Percentiles rank a stretch among this genome's conserved stretches.
Conservation (phyloP, 2,888 invertebrate species). For the Drosophila seclusa region DNA sequence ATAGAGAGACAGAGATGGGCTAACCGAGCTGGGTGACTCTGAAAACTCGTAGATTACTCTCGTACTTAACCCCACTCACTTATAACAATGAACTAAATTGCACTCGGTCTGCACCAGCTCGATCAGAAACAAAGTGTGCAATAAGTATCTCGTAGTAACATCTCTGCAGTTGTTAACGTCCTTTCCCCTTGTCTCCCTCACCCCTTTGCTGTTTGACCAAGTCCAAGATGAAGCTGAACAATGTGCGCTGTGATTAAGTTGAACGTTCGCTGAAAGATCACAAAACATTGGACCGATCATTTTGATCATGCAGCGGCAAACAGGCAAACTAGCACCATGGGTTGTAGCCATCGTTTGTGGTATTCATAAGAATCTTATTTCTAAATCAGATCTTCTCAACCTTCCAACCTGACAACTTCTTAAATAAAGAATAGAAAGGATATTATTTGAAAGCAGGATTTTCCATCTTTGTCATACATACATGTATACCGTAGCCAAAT, state of each 20-base stretch:
- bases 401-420: neutral
- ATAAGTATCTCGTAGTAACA: conserved; percentile 65
- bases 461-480: neutral
- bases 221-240: conserved; percentile 48
- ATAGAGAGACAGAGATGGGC: neutral
- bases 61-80: conserved; percentile 81
- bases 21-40: conserved; percentile 2
- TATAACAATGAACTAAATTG: conserved; percentile 83
- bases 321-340: conserved; percentile 24
- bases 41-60: conserved; percentile 65
- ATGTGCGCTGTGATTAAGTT: conserved; percentile 77
- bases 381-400: neutral
- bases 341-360: conserved; percentile 14
- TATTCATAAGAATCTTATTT: neutral
- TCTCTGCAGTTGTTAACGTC: conserved; percentile 69
- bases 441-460: neutral
- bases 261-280: conserved; percentile 77
- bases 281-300: conserved; percentile 75
- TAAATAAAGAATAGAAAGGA: neutral
- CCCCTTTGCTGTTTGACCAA: neutral
- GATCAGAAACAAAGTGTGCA: conserved; percentile 74
- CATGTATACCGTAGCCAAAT: no score
- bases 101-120: conserved; percentile 53
- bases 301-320: conserved; percentile 62
- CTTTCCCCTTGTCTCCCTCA: neutral